Evolutionary conservation across 2,113 vertebrate genomes (phyloP).

Genomic region (Saccopteryx bilineata): DNA sequence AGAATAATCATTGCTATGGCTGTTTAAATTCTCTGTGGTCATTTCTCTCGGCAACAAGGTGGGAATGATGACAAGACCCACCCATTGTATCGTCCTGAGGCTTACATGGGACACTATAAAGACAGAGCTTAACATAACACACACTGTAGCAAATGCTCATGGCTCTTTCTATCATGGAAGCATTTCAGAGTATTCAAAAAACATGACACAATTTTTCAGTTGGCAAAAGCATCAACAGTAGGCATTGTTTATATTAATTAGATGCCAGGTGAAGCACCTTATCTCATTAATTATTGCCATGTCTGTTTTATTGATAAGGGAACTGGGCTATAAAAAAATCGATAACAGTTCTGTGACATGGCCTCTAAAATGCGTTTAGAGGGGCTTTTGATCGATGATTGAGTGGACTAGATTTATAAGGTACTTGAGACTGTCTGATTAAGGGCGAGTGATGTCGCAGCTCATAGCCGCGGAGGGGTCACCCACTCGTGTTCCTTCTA

Average conservation of each 20-base stretch:
- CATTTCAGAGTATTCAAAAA: neutral
- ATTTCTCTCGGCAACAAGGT: neutral
- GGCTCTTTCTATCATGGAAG: neutral
- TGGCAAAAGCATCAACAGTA: neutral
- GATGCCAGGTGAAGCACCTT: neutral
- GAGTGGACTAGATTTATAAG: neutral
- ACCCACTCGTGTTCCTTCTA: conserved; percentile 49
- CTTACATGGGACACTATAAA: neutral
- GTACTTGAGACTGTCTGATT: neutral
- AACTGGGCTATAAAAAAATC: neutral
- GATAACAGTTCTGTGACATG: neutral
- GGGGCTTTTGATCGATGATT: neutral
- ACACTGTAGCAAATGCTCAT: neutral
- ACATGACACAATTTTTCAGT: neutral
- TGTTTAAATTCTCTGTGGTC: neutral
- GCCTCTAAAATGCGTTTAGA: neutral
- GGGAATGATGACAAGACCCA: neutral
- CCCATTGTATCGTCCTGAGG: neutral
- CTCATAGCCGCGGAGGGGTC: neutral
- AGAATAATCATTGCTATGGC: neutral
- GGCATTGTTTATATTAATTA: neutral
- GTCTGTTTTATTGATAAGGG: neutral
- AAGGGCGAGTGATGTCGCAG: neutral
- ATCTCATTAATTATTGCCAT: neutral
- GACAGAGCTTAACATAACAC: neutral